Percentiles rank a stretch among this genome's conserved stretches.
These are phyloP conservation scores for Ischnus inquisitorius DNA, from an alignment of 2,888 invertebrate genomes.

Conservation along the genomic window DNA sequence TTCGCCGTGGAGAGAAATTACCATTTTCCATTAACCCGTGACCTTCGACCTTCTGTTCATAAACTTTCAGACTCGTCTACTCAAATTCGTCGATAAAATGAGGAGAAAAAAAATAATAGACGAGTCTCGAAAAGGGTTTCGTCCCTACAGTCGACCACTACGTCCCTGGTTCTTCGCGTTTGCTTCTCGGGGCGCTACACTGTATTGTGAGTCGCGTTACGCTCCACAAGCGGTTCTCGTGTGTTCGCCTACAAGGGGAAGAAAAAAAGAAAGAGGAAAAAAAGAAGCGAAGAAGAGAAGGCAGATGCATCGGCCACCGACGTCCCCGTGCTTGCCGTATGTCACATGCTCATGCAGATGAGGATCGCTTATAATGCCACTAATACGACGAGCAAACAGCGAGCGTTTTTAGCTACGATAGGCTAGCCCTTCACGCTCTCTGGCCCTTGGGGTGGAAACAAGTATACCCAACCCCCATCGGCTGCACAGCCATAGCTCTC, in stretches of 20 bases:
- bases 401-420: constrained; percentile 64
- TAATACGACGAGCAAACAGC: constrained; percentile 78
- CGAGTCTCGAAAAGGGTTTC: not conserved
- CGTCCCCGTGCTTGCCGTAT: constrained; percentile 78
- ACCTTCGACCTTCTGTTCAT: not conserved
- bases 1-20: not conserved
- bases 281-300: constrained; percentile 72
- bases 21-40: not conserved
- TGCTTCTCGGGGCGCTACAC: constrained; percentile 28
- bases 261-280: constrained; percentile 70
- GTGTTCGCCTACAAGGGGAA: constrained; percentile 57
- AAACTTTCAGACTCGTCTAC: not conserved
- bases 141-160: not conserved
- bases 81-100: not conserved
- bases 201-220: constrained; percentile 54
- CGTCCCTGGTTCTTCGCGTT: constrained; percentile 58
- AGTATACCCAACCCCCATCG: constrained; percentile 11
- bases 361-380: constrained; percentile 77
- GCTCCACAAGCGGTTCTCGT: constrained; percentile 58
- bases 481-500: not conserved
- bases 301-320: constrained; percentile 78
- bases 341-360: constrained; percentile 82
- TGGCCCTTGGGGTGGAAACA: constrained; percentile 57
- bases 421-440: constrained; percentile 35
- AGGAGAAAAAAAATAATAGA: constrained; percentile 15